These are phyloP conservation scores for Rhynchonema sp. DNA, from an alignment of 2,888 invertebrate genomes.

Conservation along the genomic window DNA sequence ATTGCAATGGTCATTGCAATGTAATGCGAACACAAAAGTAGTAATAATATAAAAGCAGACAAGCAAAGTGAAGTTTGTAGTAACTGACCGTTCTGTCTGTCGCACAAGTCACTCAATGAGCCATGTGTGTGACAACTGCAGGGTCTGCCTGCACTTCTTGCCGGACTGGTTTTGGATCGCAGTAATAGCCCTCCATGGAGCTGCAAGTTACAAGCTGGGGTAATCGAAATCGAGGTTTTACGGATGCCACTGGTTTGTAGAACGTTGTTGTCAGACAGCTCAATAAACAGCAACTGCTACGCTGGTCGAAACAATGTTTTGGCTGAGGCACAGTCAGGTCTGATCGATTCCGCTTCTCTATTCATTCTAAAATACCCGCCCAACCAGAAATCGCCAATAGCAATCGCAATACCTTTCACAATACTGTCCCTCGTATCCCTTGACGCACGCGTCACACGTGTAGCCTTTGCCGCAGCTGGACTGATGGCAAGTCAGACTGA, in stretches of 20 bases:
- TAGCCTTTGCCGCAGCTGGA: constrained; percentile 15
- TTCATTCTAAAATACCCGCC: no score
- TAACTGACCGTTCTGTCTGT: constrained; percentile 46
- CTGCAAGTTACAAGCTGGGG: constrained; percentile 28
- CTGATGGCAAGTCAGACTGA: constrained; percentile 14
- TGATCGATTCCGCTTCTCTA: no score
- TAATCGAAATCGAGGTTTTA: no score
- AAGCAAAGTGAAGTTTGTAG: no score
- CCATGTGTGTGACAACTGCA: constrained; percentile 39
- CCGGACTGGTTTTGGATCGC: constrained; percentile 43
- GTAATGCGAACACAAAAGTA: no score
- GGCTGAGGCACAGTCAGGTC: no score
- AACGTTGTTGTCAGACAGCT: no score
- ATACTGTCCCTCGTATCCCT: constrained; percentile 43
- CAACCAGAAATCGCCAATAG: constrained; percentile 67
- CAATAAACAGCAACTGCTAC: no score
- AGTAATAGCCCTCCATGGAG: constrained; percentile 59
- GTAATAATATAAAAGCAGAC: no score
- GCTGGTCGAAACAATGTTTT: no score
- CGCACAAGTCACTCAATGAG: constrained; percentile 40
- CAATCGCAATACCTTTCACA: constrained; percentile 55
- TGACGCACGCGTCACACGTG: constrained; percentile 45
- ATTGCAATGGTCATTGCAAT: no score
- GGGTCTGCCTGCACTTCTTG: constrained; percentile 45
- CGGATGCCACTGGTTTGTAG: no score